phyloP scores from a whole-genome alignment of 1,140 invertebrate genomes.

The Archivesica marissinica region DNA sequence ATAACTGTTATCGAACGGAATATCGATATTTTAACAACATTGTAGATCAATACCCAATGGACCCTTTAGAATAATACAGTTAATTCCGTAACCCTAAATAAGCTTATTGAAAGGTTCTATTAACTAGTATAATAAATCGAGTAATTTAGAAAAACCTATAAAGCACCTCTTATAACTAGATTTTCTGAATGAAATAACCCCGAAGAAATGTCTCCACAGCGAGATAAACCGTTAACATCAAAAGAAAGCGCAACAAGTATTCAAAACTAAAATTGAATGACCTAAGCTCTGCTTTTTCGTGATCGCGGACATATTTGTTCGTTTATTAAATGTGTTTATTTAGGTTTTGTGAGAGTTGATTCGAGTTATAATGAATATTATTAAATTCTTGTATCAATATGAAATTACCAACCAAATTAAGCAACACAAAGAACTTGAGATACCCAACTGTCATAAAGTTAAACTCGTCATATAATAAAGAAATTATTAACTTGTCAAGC shows the following conservation, averaged over 20 bases:
- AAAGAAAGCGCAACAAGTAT: conserved; percentile 36
- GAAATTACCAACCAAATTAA: no score
- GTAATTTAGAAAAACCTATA: background rate
- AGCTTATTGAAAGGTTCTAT: no score
- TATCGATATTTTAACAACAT: conserved; percentile 35
- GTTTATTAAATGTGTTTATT: conserved; percentile 9
- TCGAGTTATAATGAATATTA: background rate
- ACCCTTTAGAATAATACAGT: no score
- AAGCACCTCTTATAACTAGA: background rate
- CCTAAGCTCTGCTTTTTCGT: background rate
- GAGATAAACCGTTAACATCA: conserved; percentile 24
- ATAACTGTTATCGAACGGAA: conserved; percentile 42
- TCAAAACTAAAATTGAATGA: conserved; percentile 20
- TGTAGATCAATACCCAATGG: conserved; percentile 24
- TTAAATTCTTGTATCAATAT: conserved; percentile 3
- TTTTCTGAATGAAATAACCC: background rate
- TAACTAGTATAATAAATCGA: background rate
- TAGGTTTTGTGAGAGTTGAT: conserved; percentile 10
- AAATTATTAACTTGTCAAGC: no score
- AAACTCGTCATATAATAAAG: no score
- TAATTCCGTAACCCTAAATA: no score
- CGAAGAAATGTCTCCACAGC: background rate
- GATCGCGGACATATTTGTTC: background rate
- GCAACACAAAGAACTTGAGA: no score
- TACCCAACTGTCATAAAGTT: no score